Evolutionary conservation across 2,113 vertebrate species (phyloP).

Genomic region (Hemibagrus wyckioides): DNA sequence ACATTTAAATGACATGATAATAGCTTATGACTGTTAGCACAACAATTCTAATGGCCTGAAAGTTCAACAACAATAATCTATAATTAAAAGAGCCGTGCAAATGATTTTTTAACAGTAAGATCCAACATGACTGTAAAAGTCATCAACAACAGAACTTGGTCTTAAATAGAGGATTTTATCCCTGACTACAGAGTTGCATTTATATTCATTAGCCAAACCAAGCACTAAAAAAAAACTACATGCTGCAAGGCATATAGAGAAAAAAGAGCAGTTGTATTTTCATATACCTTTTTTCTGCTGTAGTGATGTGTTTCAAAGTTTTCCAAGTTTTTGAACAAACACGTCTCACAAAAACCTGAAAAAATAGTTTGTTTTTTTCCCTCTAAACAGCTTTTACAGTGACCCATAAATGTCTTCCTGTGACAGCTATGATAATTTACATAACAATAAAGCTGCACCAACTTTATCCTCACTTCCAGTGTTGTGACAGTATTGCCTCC

Average conservation of each 20-base stretch:
- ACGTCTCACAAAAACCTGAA: background rate
- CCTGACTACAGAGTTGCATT: conserved; percentile 29
- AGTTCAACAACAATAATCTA: background rate
- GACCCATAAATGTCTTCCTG: conserved; percentile 9
- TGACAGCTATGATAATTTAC: background rate
- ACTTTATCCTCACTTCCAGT: background rate
- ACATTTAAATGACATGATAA: background rate
- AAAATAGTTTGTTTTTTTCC: background rate
- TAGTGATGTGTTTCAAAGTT: background rate
- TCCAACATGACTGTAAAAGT: conserved; percentile 3
- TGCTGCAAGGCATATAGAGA: background rate
- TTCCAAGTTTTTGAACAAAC: background rate
- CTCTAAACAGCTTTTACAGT: background rate
- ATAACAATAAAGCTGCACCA: conserved; percentile 10
- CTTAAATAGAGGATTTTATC: conserved; percentile 28
- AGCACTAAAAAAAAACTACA: background rate
- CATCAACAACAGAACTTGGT: background rate
- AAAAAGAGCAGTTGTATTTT: background rate
- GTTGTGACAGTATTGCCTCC: conserved; percentile 6
- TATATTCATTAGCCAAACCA: conserved; percentile 51
- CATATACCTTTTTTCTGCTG: background rate
- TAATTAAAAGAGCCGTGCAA: background rate
- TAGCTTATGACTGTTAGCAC: background rate
- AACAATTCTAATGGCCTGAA: background rate
- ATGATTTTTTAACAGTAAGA: background rate